Evolutionary conservation across 2,113 vertebrate genomes (phyloP), one percentile per base, ranked within the genome.

Genomic region (Cyphomyrus plagiostoma): DNA sequence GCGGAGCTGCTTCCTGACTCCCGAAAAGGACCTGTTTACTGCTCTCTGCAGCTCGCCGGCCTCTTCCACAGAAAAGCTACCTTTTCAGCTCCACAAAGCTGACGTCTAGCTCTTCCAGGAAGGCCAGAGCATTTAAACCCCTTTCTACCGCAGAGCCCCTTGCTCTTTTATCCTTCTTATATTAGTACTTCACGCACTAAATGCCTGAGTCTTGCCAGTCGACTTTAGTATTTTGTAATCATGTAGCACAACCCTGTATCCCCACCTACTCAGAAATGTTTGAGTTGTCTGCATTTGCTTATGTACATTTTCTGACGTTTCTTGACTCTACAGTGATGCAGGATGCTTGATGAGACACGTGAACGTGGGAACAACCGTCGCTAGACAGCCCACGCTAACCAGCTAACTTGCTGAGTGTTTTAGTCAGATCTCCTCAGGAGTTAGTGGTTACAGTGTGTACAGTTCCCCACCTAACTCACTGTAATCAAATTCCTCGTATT

Each of bases 141-240:
- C 1, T 4, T 83, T n/a, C 17, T 9, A 6, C n/a, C 21, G 9
- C 19, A 4, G 42, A 0, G 2, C n/a, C 48, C 48, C 23, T 1
- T 35, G 50, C 50, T 19, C 15, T 35, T 3, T 15, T 42, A 87
- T 39, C 23, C 5, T 53, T 56, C 2, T 39, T 26, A 86, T 9
- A 50, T 30, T 84, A 26, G 26, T 19, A 3, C 6, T 3, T 8
- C 13, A 35, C 56, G 85, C 50, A 87, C n/a, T 87, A 39, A 13
- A 53, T 87, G 85, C 50, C 85, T 42, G 49, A 86, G 50, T 53
- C 85, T 87, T 87, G 85, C 85, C 85, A 87, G 19, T 35, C 3
- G 5, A 87, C 35, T 42, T 39, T 66, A 66, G n/a, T 66, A 66
- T 77, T 77, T 74, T 39, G 39, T 39, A 39, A 77, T 39, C 26